Base-by-base conservation (phyloP, 2,888 invertebrate species). In the Entomobrya proxima region DNA sequence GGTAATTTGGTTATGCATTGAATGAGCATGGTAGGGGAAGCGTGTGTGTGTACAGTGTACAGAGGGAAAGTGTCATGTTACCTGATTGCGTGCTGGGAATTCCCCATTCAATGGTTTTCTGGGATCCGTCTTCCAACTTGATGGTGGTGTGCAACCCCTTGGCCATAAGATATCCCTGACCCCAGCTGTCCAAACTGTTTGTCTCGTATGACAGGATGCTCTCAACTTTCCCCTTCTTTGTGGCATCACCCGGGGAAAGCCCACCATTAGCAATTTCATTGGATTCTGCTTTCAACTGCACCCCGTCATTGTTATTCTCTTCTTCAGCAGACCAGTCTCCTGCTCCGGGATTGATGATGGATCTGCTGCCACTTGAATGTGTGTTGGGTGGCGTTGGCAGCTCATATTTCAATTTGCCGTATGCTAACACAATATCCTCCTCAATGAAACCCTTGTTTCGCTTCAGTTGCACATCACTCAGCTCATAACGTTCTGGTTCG, bases 121-220 rank as follows among this genome's bases (percentile, higher is more conserved):
- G 69, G 2, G 93, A 93, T 1, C 94, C 94, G 89, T 95, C 94
- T 3, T 92, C 92, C 90, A 94, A 92, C 89, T 93, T 93, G 82
- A 96, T 94, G 11, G 93, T 93, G 35, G 95, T 95, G 76, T 94
- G 94, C 74, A 96, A 92, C 6, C 95, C 96, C 84, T 94, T 95
- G 61, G 95, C 94, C 92, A 95, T 95, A 87, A 94, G 96, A 91
- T 93, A 95, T 55, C 94, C 95, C 90, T 95, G 95, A 18, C 96
- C 96, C 96, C 96, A 97, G 91, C 95, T 95, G 86, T 95, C 93
- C 21, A 94, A 93, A 90, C 95, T 94, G 88, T 94, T 94, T 90
- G 94, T 95, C 32, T 94, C 93, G 91, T 95, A 97, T 88, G 94
- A 94, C 88, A 96, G 94, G 78, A 95, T 96, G 40, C 95, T 94